Conservation (phyloP, 2,113 vertebrate species). For the Pithys albifrons region DNA sequence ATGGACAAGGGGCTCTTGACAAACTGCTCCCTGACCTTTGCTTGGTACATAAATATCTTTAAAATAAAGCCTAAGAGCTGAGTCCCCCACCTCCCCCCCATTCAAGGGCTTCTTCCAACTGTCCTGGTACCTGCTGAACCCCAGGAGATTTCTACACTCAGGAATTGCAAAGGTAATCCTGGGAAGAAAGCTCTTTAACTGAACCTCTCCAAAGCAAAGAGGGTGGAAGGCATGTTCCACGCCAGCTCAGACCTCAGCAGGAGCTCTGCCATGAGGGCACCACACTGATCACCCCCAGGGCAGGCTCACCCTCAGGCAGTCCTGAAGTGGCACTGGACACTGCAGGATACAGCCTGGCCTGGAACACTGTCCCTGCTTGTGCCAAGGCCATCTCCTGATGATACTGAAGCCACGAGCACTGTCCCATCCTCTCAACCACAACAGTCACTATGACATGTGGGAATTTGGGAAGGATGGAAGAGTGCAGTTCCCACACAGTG, state of each 20-base stretch:
- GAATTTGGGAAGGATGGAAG: not conserved
- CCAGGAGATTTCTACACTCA: not conserved
- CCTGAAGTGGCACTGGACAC: fast-evolving
- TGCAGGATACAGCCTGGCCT: not conserved
- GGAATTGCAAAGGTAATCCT: not conserved
- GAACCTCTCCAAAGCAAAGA: not conserved
- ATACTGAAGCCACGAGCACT: not conserved
- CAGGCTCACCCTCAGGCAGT: not conserved
- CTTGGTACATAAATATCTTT: not conserved
- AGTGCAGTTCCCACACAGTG: fast-evolving
- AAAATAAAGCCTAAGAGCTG: not conserved
- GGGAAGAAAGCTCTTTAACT: not conserved
- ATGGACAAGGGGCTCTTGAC: not conserved
- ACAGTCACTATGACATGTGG: not conserved
- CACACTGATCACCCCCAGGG: fast-evolving
- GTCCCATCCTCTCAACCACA: not conserved
- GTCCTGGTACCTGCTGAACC: not conserved
- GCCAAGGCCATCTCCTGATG: not conserved
- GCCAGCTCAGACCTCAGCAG: not conserved
- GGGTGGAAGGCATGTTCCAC: not conserved
- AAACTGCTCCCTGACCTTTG: not conserved
- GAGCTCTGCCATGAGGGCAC: not conserved
- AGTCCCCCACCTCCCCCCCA: fast-evolving
- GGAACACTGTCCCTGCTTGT: not conserved
- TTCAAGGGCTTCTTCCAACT: not conserved